Conservation (phyloP, 2,888 invertebrate species). For the Willowsia nigromaculata region DNA sequence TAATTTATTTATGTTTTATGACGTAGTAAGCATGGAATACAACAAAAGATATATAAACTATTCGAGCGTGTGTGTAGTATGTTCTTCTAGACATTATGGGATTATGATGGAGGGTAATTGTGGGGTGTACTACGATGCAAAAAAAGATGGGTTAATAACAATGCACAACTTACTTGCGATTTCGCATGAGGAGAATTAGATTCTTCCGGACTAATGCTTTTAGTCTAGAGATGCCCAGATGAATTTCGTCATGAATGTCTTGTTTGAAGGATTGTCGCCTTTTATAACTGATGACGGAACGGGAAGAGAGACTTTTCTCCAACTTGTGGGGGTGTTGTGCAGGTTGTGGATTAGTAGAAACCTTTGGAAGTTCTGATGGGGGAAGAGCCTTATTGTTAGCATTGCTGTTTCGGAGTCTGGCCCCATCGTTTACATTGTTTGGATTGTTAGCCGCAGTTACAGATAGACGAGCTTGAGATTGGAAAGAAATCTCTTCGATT, state of each 20-base stretch:
- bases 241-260: conserved; percentile 67
- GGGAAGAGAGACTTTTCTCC: conserved; percentile 63
- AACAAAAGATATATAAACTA: too few species aligned
- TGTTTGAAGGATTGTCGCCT: conserved; percentile 66
- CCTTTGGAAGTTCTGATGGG: not conserved
- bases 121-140: not conserved
- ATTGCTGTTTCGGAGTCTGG: not conserved
- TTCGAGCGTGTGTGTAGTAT: not conserved
- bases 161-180: conserved; percentile 85
- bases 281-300: conserved; percentile 66
- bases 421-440: conserved; percentile 16
- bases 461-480: conserved; percentile 66
- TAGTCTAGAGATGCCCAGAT: conserved; percentile 63
- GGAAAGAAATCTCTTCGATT: conserved; percentile 71
- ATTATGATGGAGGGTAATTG: not conserved
- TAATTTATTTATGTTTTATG: too few species aligned
- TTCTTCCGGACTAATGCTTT: conserved; percentile 74
- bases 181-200: conserved; percentile 72
- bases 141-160: not conserved
- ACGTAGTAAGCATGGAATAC: too few species aligned
- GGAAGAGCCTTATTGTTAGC: conserved; percentile 5
- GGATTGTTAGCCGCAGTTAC: conserved; percentile 46
- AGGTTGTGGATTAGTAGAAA: conserved; percentile 59
- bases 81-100: not conserved
- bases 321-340: conserved; percentile 44